These are phyloP conservation scores for Ormyrus labotus DNA, from an alignment of 2,888 invertebrate genomes.

Conservation along the genomic window DNA sequence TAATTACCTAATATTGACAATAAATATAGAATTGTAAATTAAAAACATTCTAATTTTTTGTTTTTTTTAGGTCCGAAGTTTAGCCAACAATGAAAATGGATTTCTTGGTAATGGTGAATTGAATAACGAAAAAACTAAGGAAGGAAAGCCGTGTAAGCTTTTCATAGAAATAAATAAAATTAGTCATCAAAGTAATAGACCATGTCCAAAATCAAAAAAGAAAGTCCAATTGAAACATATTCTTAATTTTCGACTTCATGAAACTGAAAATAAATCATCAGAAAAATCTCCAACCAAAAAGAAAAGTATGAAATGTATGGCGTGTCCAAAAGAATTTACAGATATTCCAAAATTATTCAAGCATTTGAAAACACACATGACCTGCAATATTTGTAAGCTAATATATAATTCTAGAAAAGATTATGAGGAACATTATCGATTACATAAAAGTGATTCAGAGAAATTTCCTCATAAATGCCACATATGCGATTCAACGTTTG, in stretches of 20 bases:
- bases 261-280: background rate
- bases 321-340: slow-evolving; percentile 63
- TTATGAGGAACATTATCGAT: slow-evolving; percentile 61
- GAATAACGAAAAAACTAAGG: no score
- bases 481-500: slow-evolving; percentile 58
- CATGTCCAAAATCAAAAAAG: slow-evolving; percentile 65
- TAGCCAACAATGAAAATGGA: no score
- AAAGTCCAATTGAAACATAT: slow-evolving; percentile 20
- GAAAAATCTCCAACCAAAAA: background rate
- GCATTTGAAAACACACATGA: slow-evolving; percentile 66
- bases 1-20: no score
- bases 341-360: slow-evolving; percentile 18
- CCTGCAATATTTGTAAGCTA: slow-evolving; percentile 67
- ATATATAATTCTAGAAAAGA: slow-evolving; percentile 60
- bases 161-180: no score
- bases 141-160: no score
- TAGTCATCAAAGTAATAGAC: slow-evolving; percentile 47
- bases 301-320: slow-evolving; percentile 58
- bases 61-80: no score
- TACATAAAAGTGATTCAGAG: slow-evolving; percentile 40
- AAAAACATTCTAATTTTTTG: no score
- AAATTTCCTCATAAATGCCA: slow-evolving; percentile 67
- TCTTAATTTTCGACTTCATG: background rate
- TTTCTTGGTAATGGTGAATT: no score
- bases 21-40: no score